These are phyloP conservation scores for Trichomycterus rosablanca DNA, from an alignment of 2,113 vertebrate species.

Conservation along the genomic window DNA sequence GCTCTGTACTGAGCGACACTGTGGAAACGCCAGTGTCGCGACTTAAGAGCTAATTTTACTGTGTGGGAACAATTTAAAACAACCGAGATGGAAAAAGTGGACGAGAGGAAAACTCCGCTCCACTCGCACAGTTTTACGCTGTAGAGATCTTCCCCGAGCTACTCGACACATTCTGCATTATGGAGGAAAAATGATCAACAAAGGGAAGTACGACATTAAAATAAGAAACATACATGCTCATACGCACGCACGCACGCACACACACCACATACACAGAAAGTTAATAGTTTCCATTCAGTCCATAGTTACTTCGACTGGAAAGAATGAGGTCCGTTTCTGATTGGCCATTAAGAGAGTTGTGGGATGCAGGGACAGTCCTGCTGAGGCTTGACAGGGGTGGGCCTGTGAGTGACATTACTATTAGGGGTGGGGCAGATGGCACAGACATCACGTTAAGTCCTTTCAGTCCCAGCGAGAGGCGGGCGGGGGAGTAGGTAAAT, in stretches of 20 bases:
- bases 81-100: constrained; percentile 75
- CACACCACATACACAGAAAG: constrained; percentile 25
- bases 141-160: constrained; percentile 6
- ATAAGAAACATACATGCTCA: too few species aligned
- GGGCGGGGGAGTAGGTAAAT: constrained; percentile 59
- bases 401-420: constrained; percentile 25
- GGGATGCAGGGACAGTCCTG: constrained; percentile 13
- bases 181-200: background rate
- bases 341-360: constrained; percentile 20
- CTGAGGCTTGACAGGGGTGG: background rate
- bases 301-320: constrained; percentile 5
- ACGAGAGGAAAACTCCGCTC: constrained; percentile 33
- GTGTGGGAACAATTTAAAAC: constrained; percentile 2
- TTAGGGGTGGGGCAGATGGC: constrained; percentile 50
- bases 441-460: constrained; percentile 40
- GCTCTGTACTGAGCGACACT: constrained; percentile 74
- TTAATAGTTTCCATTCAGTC: constrained; percentile 35
- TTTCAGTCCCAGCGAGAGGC: constrained; percentile 49
- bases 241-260: background rate
- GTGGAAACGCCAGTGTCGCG: constrained; percentile 65
- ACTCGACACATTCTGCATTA: background rate
- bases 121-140: background rate
- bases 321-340: constrained; percentile 27
- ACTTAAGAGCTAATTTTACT: background rate
- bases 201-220: constrained; percentile 19